These are phyloP conservation scores for Empidonax traillii DNA, from an alignment of 2,113 vertebrate species.

Conservation along the genomic window DNA sequence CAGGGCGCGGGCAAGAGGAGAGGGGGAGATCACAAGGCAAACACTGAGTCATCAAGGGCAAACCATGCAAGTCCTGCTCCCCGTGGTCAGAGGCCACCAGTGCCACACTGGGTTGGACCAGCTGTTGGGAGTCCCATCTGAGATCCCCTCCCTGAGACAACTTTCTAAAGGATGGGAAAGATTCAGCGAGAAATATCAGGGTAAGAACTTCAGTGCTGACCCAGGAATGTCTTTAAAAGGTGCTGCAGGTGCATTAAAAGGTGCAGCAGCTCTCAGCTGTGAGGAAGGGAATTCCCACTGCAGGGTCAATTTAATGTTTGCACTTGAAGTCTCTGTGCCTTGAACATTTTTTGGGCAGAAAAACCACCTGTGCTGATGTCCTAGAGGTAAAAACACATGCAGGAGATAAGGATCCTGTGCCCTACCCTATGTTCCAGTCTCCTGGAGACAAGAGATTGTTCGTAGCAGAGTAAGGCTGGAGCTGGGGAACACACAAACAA, in stretches of 20 bases:
- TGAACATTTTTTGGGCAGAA: background rate
- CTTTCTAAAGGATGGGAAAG: background rate
- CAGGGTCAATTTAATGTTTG: background rate
- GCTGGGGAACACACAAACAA: accelerated
- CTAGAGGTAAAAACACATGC: background rate
- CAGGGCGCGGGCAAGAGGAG: background rate
- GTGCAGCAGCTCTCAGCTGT: background rate
- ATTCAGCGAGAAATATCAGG: background rate
- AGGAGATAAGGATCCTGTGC: background rate
- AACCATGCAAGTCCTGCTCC: background rate
- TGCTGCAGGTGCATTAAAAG: background rate
- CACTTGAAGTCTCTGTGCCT: background rate
- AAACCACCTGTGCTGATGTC: background rate
- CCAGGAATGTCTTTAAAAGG: background rate
- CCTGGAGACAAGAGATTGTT: background rate
- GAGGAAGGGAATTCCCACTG: background rate
- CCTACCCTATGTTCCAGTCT: background rate
- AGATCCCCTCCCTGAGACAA: background rate
- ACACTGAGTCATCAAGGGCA: slow-evolving; percentile 36
- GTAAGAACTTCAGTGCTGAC: background rate
- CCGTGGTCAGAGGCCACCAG: background rate
- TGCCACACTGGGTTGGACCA: background rate
- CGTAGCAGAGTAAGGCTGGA: background rate
- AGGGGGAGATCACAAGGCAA: slow-evolving; percentile 43
- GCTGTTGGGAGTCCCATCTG: accelerated